These are phyloP conservation scores for Pedetes capensis DNA, from an alignment of 2,113 vertebrate species.

Conservation along the genomic window DNA sequence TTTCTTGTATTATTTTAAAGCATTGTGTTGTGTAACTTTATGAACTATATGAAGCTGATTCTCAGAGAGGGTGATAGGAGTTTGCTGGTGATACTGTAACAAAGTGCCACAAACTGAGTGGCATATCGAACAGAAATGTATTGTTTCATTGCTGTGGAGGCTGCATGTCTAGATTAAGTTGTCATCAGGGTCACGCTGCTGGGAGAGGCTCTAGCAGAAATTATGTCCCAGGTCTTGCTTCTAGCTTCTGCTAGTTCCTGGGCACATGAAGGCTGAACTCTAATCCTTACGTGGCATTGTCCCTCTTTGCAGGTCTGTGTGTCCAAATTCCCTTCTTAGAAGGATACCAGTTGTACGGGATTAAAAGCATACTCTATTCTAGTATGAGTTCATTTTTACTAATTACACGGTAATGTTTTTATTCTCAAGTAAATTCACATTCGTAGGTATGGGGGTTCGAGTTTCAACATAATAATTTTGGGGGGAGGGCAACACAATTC, in stretches of 20 bases:
- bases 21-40: neutral
- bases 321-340: neutral
- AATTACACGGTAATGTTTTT: neutral
- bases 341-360: neutral
- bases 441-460: neutral
- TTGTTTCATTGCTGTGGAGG: neutral
- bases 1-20: neutral
- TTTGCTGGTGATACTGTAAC: neutral
- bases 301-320: neutral
- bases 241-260: neutral
- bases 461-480: neutral
- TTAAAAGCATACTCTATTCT: neutral
- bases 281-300: neutral
- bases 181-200: accelerated
- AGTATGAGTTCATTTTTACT: neutral
- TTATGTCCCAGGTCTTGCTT: neutral
- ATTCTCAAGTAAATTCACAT: neutral
- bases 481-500: neutral
- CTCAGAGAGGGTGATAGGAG: neutral
- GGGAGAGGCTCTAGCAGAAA: neutral
- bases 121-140: neutral
- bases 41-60: neutral
- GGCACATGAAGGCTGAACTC: neutral
- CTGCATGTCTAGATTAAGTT: neutral
- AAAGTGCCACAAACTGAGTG: neutral